Percentiles rank a stretch among this genome's conserved stretches.
Conservation (phyloP, 2,113 vertebrate genomes). For the Trinectes maculatus region DNA sequence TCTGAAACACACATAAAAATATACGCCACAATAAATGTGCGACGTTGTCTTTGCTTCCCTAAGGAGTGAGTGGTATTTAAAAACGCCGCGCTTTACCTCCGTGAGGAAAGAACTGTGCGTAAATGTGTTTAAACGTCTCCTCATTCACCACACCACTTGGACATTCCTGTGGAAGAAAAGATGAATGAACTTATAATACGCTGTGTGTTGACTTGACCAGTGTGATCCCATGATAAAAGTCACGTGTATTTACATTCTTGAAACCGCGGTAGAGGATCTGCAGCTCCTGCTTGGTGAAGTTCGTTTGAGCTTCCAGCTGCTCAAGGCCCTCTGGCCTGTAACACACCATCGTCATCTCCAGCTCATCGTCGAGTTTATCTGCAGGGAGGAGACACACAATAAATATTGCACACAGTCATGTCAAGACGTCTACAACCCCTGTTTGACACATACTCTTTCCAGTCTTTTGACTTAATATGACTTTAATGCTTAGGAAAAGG, state of each 20-base stretch:
- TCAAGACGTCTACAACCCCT: neutral
- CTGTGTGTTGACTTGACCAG: too few relatives aligned
- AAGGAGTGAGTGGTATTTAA: neutral
- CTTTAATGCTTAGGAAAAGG: neutral
- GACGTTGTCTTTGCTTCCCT: neutral
- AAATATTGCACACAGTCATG: too few relatives aligned
- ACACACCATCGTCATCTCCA: slow-evolving; percentile 95
- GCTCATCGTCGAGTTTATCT: slow-evolving; percentile 96
- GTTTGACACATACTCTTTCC: neutral
- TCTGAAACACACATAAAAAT: slow-evolving; percentile 81
- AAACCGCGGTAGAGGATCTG: slow-evolving; percentile 98
- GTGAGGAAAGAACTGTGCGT: slow-evolving; percentile 98
- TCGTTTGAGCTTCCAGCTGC: slow-evolving; percentile 95
- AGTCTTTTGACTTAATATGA: neutral
- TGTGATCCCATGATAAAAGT: neutral
- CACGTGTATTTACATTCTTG: slow-evolving; percentile 89
- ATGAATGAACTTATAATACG: too few relatives aligned
- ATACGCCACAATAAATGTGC: neutral
- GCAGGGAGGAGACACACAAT: slow-evolving; percentile 1
- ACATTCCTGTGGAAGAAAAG: slow-evolving; percentile 86
- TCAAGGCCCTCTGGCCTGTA: slow-evolving; percentile 94
- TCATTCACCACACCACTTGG: slow-evolving; percentile 97
- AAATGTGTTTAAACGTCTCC: slow-evolving; percentile 98
- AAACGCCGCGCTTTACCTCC: slow-evolving; percentile 85
- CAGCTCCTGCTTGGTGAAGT: slow-evolving; percentile 95